Evolutionary conservation across 2,113 vertebrate species (phyloP).

Genomic region (Myiozetetes cayanensis): DNA sequence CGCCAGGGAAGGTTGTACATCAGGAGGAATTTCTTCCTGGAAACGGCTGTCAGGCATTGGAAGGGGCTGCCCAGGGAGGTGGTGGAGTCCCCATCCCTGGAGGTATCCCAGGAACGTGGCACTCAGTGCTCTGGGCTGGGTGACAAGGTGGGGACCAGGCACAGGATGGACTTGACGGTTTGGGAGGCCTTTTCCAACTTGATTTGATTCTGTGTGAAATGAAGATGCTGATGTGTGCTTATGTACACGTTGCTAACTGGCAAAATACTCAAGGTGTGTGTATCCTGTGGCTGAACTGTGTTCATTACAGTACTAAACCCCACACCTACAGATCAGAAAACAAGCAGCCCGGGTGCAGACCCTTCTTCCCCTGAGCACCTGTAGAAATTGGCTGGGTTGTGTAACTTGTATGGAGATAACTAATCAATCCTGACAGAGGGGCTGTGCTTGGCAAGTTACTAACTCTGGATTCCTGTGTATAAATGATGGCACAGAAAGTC

Average conservation of each 20-base stretch:
- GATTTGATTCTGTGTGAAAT: background rate
- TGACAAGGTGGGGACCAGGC: background rate
- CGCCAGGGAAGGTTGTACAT: background rate
- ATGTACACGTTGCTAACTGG: fast-evolving
- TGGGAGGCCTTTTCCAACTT: background rate
- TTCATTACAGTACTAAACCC: too few relatives aligned
- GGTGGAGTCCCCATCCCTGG: background rate
- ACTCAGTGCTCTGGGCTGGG: background rate
- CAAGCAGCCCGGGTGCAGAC: background rate
- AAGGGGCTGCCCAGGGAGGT: background rate
- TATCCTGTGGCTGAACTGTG: background rate
- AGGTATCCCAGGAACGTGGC: background rate
- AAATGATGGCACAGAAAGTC: fast-evolving
- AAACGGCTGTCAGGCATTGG: background rate
- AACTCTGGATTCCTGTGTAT: fast-evolving
- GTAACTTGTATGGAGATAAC: fast-evolving
- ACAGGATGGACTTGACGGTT: fast-evolving
- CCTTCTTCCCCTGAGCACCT: background rate
- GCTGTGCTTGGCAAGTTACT: fast-evolving
- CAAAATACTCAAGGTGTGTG: fast-evolving
- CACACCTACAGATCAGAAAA: background rate
- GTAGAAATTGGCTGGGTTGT: background rate
- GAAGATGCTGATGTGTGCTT: fast-evolving
- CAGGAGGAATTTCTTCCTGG: background rate
- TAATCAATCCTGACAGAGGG: fast-evolving